Evolutionary conservation across 2,888 invertebrate genomes (phyloP), one percentile per base, ranked within the genome.

Genomic region (Ceraclea dissimilis): DNA sequence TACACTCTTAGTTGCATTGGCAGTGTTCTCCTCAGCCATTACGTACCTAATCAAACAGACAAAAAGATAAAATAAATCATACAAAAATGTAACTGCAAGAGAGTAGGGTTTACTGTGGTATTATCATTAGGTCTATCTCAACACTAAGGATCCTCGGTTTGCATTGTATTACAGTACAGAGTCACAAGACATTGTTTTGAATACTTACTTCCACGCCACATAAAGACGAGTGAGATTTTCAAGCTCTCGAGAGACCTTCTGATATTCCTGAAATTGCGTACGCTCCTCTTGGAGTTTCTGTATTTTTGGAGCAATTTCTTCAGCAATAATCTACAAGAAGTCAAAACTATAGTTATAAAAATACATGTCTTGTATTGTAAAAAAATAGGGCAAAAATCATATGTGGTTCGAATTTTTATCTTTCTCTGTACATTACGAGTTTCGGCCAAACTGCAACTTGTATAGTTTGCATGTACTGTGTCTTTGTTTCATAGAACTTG

Each of bases 261-360:
- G 92, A 68, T 86, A 95, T 71, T 96, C 93, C 59, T 92, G 77
- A 68, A 88, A 95, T 61, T 88, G 87, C 0, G 85, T 75, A 43
- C 93, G 79, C 68, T 98, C 96, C 60, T 89, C 85, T 63, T 90
- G 86, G 52, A 97, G 73, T 69, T 90, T 92, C 54, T 86, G 82
- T 51, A 98, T 72, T 65, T 87, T 91, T 0, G 98, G 98, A n/a
- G 85, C 84, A 53, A 99, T 88, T 68, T 95, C 94, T 69, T 97
- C 94, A 52, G 71, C 77, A 19, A 89, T 76, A 50, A 89, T 78
- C 84, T 85, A 63, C 16, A 68, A 66, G 10, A 31, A 16, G 21
- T 21, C 2, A 51, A 33, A 49, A 10, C 8, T 31, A 31, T 8
- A 31, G 11, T 31, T 31, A 31, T n/a, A n/a, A n/a, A n/a, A n/a